Evolutionary conservation across 2,797 vertebrate genomes (phyloP), one percentile per base, ranked within the genome.

Genomic region (Florisuga fusca): DNA sequence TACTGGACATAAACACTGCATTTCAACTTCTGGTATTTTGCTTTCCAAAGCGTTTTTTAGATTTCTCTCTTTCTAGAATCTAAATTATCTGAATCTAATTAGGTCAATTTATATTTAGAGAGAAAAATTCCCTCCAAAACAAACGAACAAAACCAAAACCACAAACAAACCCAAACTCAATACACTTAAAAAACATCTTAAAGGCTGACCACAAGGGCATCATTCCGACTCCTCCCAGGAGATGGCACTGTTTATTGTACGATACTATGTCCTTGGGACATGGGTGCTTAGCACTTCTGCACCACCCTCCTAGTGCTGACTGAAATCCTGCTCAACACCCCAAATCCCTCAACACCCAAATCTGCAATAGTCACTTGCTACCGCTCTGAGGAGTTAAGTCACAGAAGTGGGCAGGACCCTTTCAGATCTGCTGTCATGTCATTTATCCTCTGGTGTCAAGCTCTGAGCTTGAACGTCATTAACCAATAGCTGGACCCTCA

Each of bases 191-290:
- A 21, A 20, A 1, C 21, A 27, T 2, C 27, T 19, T 51, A 14
- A 34, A 13, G 0, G 13, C 50, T 53, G 87, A 26, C 23, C 68
- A 26, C 75, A 59, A 63, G 72, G 89, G 21, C 78, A 71, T 5
- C 16, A 19, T 45, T 68, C 86, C 68, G 1, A 12, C 86, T 63
- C 90, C 79, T 76, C 92, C 98, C 97, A 97, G 95, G 74, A 97
- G 95, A 97, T 94, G 97, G 96, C 95, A 91, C 93, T 96, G 86
- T 95, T 94, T 73, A 80, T 97, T 96, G 53, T 19, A 89, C 63
- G 90, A 94, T 61, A 61, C 66, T 71, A n/a, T 23, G 83, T 57
- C 69, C 34, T 83, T 64, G 26, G 58, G 57, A 31, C 48, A 15
- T 3, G 66, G 85, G 43, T 15, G 36, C 26, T 38, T 26, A 43